Percentiles rank a stretch among this genome's conserved stretches.
Conservation (phyloP, 1,140 invertebrate species). For the Lethrus apterus region DNA sequence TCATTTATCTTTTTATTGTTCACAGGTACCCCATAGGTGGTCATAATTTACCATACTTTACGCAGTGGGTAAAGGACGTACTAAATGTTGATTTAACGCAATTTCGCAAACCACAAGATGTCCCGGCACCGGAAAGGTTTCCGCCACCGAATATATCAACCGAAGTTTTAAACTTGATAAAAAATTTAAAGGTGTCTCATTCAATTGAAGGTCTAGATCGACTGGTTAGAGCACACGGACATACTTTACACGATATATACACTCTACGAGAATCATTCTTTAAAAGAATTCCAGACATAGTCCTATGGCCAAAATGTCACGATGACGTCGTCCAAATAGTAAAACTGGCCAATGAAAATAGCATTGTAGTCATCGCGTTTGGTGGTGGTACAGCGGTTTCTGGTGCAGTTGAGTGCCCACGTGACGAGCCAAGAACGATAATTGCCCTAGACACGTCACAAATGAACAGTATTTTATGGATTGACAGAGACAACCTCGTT, state of each 20-base stretch:
- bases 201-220: constrained; percentile 78
- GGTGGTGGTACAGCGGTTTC: constrained; percentile 96
- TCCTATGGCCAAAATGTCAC: constrained; percentile 85
- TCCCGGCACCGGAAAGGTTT: constrained; percentile 46
- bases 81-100: constrained; percentile 57
- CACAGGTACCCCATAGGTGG: constrained; percentile 78
- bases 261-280: constrained; percentile 60
- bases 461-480: constrained; percentile 93
- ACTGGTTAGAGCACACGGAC: constrained; percentile 87
- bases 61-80: constrained; percentile 69
- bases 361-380: constrained; percentile 88
- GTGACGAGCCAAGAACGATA: constrained; percentile 73
- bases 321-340: constrained; percentile 78
- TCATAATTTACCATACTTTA: constrained; percentile 67
- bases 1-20: constrained; percentile 18
- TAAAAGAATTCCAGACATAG: constrained; percentile 83
- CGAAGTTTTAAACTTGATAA: constrained; percentile 54
- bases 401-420: constrained; percentile 80
- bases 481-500: constrained; percentile 83
- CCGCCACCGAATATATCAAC: constrained; percentile 48
- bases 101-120: constrained; percentile 42
- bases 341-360: constrained; percentile 61
- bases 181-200: constrained; percentile 54
- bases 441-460: constrained; percentile 90
- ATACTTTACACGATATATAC: constrained; percentile 88